Evolutionary conservation across 2,888 invertebrate genomes (phyloP), one percentile per base, ranked within the genome.

Genomic region (Malthinus seriepunctatus): DNA sequence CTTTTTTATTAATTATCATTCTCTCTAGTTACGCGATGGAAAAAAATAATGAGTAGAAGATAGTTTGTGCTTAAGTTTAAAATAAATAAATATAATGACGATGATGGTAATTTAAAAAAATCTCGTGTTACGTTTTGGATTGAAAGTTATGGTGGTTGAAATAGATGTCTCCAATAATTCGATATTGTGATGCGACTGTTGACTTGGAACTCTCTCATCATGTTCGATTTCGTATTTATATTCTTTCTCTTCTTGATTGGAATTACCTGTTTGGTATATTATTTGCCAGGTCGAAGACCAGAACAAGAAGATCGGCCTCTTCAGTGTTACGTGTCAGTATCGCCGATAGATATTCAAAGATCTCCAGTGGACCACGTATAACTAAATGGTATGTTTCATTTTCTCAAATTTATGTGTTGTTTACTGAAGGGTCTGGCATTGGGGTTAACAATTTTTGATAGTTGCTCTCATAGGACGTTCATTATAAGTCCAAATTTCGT

Each of bases 141-240:
- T 54, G 52, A 34, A 46, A 47, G 54, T 47, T 51, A 66, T 66
- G 62, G 66, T 67, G 67, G 60, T 64, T 62, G 62, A 65, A 64
- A 67, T 68, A 63, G 55, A 65, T 67, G 66, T 64, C 64, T 65
- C 55, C 60, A 60, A 63, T 63, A 57, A 58, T 57, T 58, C 60
- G 59, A 60, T 56, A 60, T 63, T 83, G 84, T 83, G 83, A 91
- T 91, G 91, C 90, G 90, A 86, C 84, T 91, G 78, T 86, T 90
- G 86, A 89, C 89, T 85, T 85, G 90, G 82, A 91, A 91, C 82
- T 90, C 90, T 75, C 85, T 91, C 80, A 87, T 91, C 83, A 90
- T 91, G 90, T 91, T 91, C 84, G 90, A 91, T 82, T 87, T 90
- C 79, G 90, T 91, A 81, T 91, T 91, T 84, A 85, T 90, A 81